Percentiles rank a stretch among this genome's conserved stretches.
These are phyloP conservation scores for Caenorhabditis panamensis DNA, from an alignment of 2,888 invertebrate species.

Conservation along the genomic window DNA sequence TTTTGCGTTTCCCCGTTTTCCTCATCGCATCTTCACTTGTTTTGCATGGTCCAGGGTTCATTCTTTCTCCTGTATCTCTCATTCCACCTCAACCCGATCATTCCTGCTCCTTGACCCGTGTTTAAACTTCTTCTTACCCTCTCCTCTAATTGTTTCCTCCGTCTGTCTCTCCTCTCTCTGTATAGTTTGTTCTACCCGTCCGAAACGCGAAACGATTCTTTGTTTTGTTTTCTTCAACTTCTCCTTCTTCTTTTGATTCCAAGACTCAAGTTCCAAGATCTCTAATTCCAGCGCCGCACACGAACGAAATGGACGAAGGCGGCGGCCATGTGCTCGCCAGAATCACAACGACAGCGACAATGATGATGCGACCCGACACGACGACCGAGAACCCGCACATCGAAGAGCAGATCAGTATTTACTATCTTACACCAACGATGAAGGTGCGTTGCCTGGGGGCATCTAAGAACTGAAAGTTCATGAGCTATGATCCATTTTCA, in stretches of 20 bases:
- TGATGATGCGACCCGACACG: slow-evolving; percentile 8
- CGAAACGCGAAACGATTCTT: no score
- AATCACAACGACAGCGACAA: slow-evolving; percentile 47
- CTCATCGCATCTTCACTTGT: neutral
- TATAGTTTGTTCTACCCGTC: slow-evolving; percentile 1
- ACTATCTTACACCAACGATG: slow-evolving; percentile 58
- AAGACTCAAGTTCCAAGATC: no score
- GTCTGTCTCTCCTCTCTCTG: neutral
- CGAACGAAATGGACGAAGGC: slow-evolving; percentile 52
- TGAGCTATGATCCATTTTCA: slow-evolving; percentile 51
- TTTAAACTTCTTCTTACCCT: neutral
- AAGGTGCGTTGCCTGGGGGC: slow-evolving; percentile 26
- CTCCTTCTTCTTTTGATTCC: slow-evolving; percentile 11
- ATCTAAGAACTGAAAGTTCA: neutral
- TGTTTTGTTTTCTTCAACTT: neutral
- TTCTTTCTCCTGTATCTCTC: slow-evolving; percentile 1
- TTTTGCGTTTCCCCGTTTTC: slow-evolving; percentile 8
- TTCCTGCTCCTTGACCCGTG: neutral
- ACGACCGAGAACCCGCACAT: slow-evolving; percentile 35
- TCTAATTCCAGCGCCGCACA: slow-evolving; percentile 11
- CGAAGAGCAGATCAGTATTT: slow-evolving; percentile 31
- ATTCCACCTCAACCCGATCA: neutral
- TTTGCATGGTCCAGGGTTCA: neutral
- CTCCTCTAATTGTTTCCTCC: neutral
- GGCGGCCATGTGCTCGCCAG: slow-evolving; percentile 26